A percentile compares a stretch with the other conserved stretches of the same genome.
Conservation (phyloP, 1,140 invertebrate species). For the Lepidurus arcticus region DNA sequence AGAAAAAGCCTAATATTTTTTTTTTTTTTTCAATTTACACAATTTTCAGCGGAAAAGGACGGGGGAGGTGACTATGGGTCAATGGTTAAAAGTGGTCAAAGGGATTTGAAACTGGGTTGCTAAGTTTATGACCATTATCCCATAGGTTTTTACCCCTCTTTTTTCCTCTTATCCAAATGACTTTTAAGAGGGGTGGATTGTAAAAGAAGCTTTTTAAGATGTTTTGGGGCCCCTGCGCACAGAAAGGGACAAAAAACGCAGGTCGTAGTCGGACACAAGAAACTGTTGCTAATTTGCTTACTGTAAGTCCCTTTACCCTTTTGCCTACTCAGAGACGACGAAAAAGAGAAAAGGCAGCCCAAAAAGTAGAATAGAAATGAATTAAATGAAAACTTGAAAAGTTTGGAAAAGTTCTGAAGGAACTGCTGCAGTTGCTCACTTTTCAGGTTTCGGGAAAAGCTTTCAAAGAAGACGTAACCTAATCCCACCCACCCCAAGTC, state of each 20-base stretch:
- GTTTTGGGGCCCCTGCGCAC: neutral
- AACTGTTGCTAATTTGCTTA: constrained; percentile 22
- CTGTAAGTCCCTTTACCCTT: constrained; percentile 2
- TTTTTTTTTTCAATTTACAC: too few relatives aligned
- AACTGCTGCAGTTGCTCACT: neutral
- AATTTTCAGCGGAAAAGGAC: too few relatives aligned
- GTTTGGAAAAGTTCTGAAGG: too few relatives aligned
- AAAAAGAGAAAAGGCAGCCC: neutral
- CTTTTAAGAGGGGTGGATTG: neutral
- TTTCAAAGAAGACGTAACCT: neutral
- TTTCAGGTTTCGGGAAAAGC: neutral
- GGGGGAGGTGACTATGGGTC: neutral
- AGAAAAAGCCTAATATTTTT: neutral
- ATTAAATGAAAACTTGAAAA: neutral
- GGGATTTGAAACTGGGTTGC: neutral
- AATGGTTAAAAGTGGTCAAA: neutral
- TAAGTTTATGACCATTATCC: neutral
- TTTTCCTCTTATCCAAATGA: constrained; percentile 11
- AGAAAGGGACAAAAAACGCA: neutral
- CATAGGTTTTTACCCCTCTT: neutral
- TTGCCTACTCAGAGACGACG: neutral
- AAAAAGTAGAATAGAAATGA: neutral
- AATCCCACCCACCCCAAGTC: neutral
- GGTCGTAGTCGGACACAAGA: neutral
- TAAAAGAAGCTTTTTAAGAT: constrained; percentile 13